Conservation (phyloP, 2,113 vertebrate genomes). For the Tichodroma muraria region DNA sequence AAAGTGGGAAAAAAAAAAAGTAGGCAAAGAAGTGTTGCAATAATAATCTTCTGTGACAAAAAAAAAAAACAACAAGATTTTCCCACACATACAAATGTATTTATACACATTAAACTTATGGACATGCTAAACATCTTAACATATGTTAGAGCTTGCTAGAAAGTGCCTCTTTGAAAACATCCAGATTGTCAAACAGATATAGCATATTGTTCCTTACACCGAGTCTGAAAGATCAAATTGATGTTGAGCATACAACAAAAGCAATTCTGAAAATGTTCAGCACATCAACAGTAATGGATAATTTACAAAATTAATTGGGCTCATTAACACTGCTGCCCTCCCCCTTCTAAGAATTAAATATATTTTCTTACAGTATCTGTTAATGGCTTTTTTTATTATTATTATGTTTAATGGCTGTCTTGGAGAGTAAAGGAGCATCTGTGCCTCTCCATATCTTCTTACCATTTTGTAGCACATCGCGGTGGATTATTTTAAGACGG, state of each 20-base stretch:
- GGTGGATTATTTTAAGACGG: slow-evolving; percentile 32
- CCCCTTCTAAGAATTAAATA: not conserved
- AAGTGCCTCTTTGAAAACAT: not conserved
- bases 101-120: not conserved
- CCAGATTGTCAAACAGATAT: not conserved
- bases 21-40: not conserved
- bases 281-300: not conserved
- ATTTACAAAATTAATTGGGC: not conserved
- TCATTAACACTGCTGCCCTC: not conserved
- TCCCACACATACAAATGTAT: not conserved
- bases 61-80: not conserved
- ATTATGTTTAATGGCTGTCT: not conserved
- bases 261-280: not conserved
- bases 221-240: not conserved
- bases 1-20: not conserved
- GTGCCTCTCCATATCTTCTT: not conserved
- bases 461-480: not conserved
- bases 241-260: not conserved
- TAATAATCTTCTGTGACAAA: not conserved
- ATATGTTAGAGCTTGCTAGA: not conserved
- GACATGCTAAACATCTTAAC: not conserved
- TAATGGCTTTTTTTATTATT: not conserved
- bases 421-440: not conserved
- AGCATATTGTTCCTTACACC: not conserved
- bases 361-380: not conserved